A percentile compares a stretch with the other conserved stretches of the same genome.
Evolutionary conservation across 2,888 invertebrate species (phyloP).

Genomic region (Ornithoptera alexandrae): DNA sequence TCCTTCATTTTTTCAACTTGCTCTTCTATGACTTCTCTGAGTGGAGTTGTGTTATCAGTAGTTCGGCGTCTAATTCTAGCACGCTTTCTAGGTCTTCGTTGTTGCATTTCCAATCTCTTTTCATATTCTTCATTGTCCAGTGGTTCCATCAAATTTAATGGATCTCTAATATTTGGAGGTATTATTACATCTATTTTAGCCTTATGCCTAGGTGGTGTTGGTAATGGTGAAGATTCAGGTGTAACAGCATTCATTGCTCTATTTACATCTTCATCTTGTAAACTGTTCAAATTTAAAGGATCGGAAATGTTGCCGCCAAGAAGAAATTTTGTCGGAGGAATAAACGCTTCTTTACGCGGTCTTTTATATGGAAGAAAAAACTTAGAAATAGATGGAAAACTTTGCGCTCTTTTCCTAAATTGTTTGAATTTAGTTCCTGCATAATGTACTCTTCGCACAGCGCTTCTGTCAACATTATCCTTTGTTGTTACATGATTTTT

Average conservation of each 20-base stretch:
- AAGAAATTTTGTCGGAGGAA: conserved; percentile 95
- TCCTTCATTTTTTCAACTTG: conserved; percentile 62
- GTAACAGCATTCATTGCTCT: conserved; percentile 93
- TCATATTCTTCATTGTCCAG: conserved; percentile 91
- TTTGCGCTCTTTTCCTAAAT: conserved; percentile 84
- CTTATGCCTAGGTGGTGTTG: conserved; percentile 89
- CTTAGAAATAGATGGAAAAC: conserved; percentile 84
- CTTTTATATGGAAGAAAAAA: conserved; percentile 87
- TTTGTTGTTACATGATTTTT: conserved; percentile 65
- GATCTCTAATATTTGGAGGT: conserved; percentile 95
- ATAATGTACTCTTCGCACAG: conserved; percentile 66
- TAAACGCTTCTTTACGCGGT: conserved; percentile 86
- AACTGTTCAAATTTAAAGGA: conserved; percentile 94
- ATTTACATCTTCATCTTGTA: conserved; percentile 89
- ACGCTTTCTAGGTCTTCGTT: conserved; percentile 83
- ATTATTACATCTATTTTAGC: conserved; percentile 93
- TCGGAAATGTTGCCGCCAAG: conserved; percentile 97
- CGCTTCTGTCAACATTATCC: conserved; percentile 63
- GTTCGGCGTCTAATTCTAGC: conserved; percentile 79
- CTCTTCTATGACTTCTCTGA: conserved; percentile 45
- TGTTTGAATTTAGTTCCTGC: conserved; percentile 71
- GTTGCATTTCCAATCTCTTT: conserved; percentile 86
- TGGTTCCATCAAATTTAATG: conserved; percentile 90
- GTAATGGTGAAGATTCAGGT: conserved; percentile 94
- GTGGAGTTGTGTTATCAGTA: conserved; percentile 67